phyloP scores from a whole-genome alignment of 1,140 invertebrate species.

The Ceratina australensis region DNA sequence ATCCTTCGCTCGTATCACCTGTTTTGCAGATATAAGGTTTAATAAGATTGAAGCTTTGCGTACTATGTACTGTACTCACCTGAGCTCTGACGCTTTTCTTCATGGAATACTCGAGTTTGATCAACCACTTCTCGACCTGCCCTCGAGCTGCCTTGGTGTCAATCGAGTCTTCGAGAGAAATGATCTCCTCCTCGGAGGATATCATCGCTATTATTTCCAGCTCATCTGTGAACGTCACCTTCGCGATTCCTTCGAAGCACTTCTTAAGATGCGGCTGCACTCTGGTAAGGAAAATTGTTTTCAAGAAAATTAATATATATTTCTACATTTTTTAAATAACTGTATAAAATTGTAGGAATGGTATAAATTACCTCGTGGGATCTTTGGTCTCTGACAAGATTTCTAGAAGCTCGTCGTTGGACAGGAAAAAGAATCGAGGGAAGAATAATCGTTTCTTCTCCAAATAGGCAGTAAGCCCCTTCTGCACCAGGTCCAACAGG shows the following conservation, averaged over 20 bases:
- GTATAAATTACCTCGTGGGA: constrained; percentile 93
- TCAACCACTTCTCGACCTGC: constrained; percentile 98
- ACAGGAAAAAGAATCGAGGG: constrained; percentile 98
- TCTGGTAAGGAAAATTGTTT: too few species aligned
- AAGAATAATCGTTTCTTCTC: constrained; percentile 97
- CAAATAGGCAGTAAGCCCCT: constrained; percentile 95
- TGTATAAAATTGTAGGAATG: too few species aligned
- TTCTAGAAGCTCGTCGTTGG: too few species aligned
- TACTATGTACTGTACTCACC: too few species aligned
- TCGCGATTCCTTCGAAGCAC: constrained; percentile 96
- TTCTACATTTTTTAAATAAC: too few species aligned
- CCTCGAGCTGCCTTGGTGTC: constrained; percentile 94
- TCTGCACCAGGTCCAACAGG: constrained; percentile 92
- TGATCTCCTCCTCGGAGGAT: constrained; percentile 93
- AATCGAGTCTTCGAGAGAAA: constrained; percentile 88
- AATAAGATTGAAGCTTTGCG: too few species aligned
- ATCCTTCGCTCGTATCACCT: constrained; percentile 81
- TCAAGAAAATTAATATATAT: too few species aligned
- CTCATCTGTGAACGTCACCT: constrained; percentile 90
- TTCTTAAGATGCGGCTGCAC: constrained; percentile 99
- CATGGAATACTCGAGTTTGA: constrained; percentile 95
- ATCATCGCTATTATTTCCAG: constrained; percentile 94
- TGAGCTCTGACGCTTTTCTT: constrained; percentile 91
- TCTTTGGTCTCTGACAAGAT: constrained; percentile 98
- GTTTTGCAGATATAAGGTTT: too few species aligned